Evolutionary conservation across 2,113 vertebrate species (phyloP), one percentile per base, ranked within the genome.

Genomic region (Tachuris rubrigastra): DNA sequence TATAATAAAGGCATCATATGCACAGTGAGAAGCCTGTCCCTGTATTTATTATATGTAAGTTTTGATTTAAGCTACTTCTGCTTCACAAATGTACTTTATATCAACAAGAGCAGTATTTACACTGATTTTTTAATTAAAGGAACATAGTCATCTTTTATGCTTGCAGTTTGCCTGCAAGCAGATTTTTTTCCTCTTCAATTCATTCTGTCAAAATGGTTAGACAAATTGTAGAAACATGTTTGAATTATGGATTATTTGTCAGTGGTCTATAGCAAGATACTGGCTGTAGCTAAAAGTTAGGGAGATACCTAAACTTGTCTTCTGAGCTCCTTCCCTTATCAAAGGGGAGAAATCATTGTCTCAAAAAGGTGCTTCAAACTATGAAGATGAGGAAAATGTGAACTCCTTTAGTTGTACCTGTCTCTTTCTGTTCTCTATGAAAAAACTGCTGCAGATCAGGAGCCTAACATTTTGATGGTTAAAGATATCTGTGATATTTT

Each of bases 101-200:
- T 89, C 80, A 93, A 69, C 73, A 94, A 68, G 49, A 89, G 5
- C 52, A 87, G 53, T 96, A 79, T 95, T 95, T 96, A 96, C 89
- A 81, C 49, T 90, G 95, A 94, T 92, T 94, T 93, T 96, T 96
- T 89, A 93, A 96, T 97, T 95, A 93, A 93, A 87, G 44, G 46
- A 92, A 85, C 92, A 81, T 90, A 96, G 88, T 94, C 8, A 65
- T 96, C 72, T 89, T 93, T 94, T 90, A 68, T 89, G 68, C 66
- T 92, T 89, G 75, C 78, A 82, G 71, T 85, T 96, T 96, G 81
- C 78, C 95, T 85, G 67, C 63, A 89, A 93, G 86, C 56, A 89
- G 50, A 37, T 67, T 74, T 53, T 76, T 79, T 3, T 1, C 24
- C 46, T 25, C 52, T 93, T 95, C 87, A 94, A 87, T 93, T 82